A percentile compares a stretch with the other conserved stretches of the same genome.
Evolutionary conservation across 2,113 vertebrate genomes (phyloP).

Genomic region (Lucifuga dentata): DNA sequence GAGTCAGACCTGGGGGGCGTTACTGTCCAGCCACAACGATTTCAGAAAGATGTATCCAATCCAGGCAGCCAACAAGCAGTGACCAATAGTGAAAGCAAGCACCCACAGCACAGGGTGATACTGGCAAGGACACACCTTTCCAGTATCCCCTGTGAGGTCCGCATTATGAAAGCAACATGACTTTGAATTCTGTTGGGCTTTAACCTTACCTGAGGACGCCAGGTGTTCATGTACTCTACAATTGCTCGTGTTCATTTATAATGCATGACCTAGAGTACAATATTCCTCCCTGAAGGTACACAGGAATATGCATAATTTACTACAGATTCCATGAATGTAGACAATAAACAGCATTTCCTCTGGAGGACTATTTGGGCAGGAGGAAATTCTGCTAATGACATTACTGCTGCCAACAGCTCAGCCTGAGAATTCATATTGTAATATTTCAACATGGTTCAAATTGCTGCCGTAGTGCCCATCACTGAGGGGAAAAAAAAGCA

Average conservation of each 20-base stretch:
- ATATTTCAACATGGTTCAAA: constrained; percentile 34
- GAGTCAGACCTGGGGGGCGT: constrained; percentile 32
- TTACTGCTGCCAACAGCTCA: constrained; percentile 13
- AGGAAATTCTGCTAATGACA: constrained; percentile 35
- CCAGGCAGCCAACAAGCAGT: background rate
- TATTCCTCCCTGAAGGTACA: constrained; percentile 49
- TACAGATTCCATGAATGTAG: constrained; percentile 45
- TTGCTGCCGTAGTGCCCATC: constrained; percentile 4
- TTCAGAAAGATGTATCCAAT: constrained; percentile 33
- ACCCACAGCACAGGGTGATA: constrained; percentile 14
- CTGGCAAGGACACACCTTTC: no score
- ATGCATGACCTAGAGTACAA: constrained; percentile 61
- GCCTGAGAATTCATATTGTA: background rate
- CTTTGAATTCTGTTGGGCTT: constrained; percentile 59
- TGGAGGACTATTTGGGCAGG: constrained; percentile 8
- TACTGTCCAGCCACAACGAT: constrained; percentile 31
- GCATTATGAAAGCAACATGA: constrained; percentile 55
- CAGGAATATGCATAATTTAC: constrained; percentile 71
- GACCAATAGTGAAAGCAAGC: background rate
- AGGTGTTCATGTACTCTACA: constrained; percentile 45
- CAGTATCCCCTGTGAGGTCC: constrained; percentile 29
- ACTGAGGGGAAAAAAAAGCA: constrained; percentile 12
- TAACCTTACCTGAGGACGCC: constrained; percentile 60
- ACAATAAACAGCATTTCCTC: constrained; percentile 6
- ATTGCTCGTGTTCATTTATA: constrained; percentile 69